phyloP scores from a whole-genome alignment of 1,140 invertebrate genomes.

The Maconellicoccus hirsutus region DNA sequence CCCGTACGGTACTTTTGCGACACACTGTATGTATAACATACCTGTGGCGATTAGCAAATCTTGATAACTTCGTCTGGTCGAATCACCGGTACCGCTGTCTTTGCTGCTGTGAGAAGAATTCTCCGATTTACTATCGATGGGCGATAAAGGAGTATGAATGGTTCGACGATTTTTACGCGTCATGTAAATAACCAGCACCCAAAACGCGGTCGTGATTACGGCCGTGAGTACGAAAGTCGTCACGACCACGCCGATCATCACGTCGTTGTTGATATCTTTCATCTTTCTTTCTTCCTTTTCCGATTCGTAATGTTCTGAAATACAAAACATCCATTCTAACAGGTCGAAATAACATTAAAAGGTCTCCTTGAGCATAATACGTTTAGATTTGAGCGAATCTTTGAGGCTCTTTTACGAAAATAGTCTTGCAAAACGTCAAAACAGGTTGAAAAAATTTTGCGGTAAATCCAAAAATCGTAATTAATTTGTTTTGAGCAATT shows the following conservation, averaged over 20 bases:
- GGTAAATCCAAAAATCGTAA: too few species aligned
- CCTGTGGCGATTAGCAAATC: background rate
- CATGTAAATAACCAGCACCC: conserved; percentile 86
- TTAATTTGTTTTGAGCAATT: too few species aligned
- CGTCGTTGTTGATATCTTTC: conserved; percentile 3
- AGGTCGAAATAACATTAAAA: background rate
- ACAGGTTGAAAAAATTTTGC: too few species aligned
- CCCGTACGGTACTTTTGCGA: background rate
- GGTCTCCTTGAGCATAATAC: background rate
- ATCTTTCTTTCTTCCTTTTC: background rate
- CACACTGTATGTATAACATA: background rate
- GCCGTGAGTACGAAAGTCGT: conserved; percentile 82
- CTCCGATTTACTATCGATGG: conserved; percentile 36
- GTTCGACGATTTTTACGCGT: conserved; percentile 49
- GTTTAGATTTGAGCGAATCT: too few species aligned
- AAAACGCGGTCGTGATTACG: conserved; percentile 76
- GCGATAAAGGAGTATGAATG: conserved; percentile 32
- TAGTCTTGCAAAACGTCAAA: too few species aligned
- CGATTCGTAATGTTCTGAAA: background rate
- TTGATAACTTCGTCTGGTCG: conserved; percentile 40
- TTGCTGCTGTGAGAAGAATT: conserved; percentile 43
- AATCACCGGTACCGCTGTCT: conserved; percentile 48
- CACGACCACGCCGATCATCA: conserved; percentile 67
- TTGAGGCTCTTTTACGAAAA: too few species aligned
- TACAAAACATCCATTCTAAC: background rate